phyloP scores from a whole-genome alignment of 2,888 invertebrate genomes.

The Euplexia lucipara region DNA sequence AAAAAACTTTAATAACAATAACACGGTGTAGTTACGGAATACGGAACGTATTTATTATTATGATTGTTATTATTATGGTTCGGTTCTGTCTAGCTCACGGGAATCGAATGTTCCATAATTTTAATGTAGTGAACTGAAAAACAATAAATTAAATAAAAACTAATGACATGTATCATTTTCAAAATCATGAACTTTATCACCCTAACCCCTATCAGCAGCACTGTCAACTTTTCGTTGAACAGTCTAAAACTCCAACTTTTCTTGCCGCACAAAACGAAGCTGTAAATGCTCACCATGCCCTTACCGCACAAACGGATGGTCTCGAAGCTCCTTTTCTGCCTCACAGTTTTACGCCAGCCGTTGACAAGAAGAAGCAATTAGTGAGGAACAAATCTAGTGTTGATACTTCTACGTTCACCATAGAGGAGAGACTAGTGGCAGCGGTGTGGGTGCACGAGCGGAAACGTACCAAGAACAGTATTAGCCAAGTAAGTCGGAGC shows the following conservation, averaged over 20 bases:
- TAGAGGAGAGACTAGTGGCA: slow-evolving; percentile 85
- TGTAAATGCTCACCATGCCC: slow-evolving; percentile 43
- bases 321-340: slow-evolving; percentile 9
- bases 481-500: slow-evolving; percentile 67
- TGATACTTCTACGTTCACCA: slow-evolving; percentile 78
- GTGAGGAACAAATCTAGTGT: slow-evolving; percentile 58
- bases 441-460: slow-evolving; percentile 89
- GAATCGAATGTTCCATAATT: too few relatives aligned
- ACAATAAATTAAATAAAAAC: neutral
- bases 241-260: slow-evolving; percentile 53
- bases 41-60: neutral
- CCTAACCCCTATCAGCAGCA: slow-evolving; percentile 66
- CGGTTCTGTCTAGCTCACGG: too few relatives aligned
- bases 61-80: slow-evolving; percentile 18
- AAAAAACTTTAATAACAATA: too few relatives aligned
- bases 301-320: slow-evolving; percentile 23
- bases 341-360: slow-evolving; percentile 5
- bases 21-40: slow-evolving; percentile 9
- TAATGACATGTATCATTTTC: slow-evolving; percentile 65
- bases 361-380: slow-evolving; percentile 45
- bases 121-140: too few relatives aligned
- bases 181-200: slow-evolving; percentile 79
- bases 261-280: slow-evolving; percentile 38
- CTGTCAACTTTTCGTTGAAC: slow-evolving; percentile 57
- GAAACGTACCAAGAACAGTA: slow-evolving; percentile 74